Conservation (phyloP, 1,140 invertebrate genomes). For the Geopemphigus sp. region DNA sequence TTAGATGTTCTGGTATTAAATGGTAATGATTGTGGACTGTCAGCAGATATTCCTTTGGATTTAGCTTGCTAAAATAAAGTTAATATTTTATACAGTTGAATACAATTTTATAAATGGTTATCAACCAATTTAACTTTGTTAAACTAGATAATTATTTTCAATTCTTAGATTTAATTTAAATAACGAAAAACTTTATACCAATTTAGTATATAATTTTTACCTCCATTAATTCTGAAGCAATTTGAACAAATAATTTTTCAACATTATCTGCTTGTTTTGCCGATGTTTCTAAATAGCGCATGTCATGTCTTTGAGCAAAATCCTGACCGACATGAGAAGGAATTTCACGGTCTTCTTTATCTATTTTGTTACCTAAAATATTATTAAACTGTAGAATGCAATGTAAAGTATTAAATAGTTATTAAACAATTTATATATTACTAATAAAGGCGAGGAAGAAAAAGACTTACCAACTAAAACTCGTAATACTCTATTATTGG, state of each 20-base stretch:
- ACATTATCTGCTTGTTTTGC: slow-evolving; percentile 98
- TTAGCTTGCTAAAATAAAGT: slow-evolving; percentile 32
- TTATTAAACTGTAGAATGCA: not conserved
- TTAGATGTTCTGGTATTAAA: slow-evolving; percentile 38
- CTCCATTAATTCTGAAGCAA: slow-evolving; percentile 89
- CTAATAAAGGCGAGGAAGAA: too few species aligned
- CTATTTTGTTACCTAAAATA: slow-evolving; percentile 85
- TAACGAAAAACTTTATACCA: too few species aligned
- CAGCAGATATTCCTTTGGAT: slow-evolving; percentile 35
- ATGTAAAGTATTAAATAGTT: not conserved
- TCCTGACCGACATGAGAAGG: slow-evolving; percentile 91
- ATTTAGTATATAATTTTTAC: slow-evolving; percentile 55
- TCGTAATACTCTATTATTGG: slow-evolving; percentile 88
- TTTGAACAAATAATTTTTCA: slow-evolving; percentile 93
- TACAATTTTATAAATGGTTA: not conserved
- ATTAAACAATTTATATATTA: slow-evolving; percentile 52
- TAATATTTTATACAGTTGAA: not conserved
- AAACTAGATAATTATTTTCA: too few species aligned
- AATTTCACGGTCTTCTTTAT: slow-evolving; percentile 91
- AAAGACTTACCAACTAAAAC: slow-evolving; percentile 86
- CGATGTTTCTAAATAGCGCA: slow-evolving; percentile 98
- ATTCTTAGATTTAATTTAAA: too few species aligned
- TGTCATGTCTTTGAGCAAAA: slow-evolving; percentile 90
- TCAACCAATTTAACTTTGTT: too few species aligned
- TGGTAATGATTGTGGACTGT: slow-evolving; percentile 39